phyloP scores from a whole-genome alignment of 2,113 vertebrate species.

The Malurus melanocephalus region DNA sequence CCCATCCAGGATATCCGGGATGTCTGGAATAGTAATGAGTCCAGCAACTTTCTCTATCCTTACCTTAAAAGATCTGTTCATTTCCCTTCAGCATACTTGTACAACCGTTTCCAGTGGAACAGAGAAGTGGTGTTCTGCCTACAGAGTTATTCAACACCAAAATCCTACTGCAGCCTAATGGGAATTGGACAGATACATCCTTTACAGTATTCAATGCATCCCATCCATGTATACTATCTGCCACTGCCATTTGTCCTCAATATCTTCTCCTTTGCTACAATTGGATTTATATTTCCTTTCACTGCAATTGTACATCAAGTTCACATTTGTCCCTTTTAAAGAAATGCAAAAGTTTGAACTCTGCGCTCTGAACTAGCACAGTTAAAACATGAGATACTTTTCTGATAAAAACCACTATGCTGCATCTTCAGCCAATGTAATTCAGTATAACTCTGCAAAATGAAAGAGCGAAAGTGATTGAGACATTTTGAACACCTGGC shows the following conservation, averaged over 20 bases:
- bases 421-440: not conserved
- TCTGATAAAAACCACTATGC: not conserved
- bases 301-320: not conserved
- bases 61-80: not conserved
- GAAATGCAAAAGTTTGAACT: not conserved
- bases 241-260: not conserved
- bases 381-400: not conserved
- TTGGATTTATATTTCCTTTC: not conserved
- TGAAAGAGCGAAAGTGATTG: not conserved
- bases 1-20: not conserved
- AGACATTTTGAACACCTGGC: not conserved
- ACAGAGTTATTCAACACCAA: not conserved
- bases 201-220: not conserved
- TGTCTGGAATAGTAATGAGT: not conserved
- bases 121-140: not conserved
- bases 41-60: not conserved
- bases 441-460: not conserved
- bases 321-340: not conserved
- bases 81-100: not conserved
- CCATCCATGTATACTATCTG: not conserved
- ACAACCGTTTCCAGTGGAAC: not conserved
- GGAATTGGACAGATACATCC: not conserved
- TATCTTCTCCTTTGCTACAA: not conserved
- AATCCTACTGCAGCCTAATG: not conserved
- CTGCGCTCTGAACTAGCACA: not conserved